These are phyloP conservation scores for Anguilla obscura DNA, from an alignment of 2,797 vertebrate species.

Conservation along the genomic window DNA sequence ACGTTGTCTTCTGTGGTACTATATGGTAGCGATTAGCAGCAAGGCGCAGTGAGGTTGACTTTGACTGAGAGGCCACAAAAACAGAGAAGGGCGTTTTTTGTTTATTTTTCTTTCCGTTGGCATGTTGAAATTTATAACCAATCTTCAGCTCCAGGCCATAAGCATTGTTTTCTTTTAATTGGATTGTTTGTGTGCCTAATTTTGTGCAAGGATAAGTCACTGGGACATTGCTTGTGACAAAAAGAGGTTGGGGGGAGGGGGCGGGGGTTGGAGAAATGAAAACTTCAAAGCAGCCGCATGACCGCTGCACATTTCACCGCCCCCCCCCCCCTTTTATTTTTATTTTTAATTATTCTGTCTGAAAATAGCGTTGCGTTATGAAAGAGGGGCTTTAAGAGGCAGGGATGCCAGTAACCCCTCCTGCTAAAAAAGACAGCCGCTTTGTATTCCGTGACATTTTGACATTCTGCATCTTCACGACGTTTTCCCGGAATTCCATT, in stretches of 20 bases:
- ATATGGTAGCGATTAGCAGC: not conserved
- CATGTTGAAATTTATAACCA: slow-evolving; percentile 38
- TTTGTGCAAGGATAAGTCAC: slow-evolving; percentile 42
- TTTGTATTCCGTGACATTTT: not conserved
- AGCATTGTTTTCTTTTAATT: slow-evolving; percentile 42
- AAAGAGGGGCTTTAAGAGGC: not conserved
- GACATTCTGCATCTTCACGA: not conserved
- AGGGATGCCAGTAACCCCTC: not conserved
- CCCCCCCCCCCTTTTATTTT: not conserved
- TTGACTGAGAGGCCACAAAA: slow-evolving; percentile 12
- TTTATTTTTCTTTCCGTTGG: slow-evolving; percentile 38
- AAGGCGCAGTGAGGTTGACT: not conserved
- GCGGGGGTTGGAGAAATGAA: slow-evolving; percentile 41
- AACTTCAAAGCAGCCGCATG: slow-evolving; percentile 44
- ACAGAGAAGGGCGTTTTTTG: not conserved
- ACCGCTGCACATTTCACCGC: not conserved
- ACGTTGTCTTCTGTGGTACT: not conserved
- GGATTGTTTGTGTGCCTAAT: slow-evolving; percentile 52
- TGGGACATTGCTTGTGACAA: slow-evolving; percentile 17
- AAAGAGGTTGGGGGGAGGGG: slow-evolving; percentile 33
- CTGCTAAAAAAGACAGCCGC: not conserved
- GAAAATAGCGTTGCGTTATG: not conserved
- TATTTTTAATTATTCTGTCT: not conserved
- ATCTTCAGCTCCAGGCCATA: slow-evolving; percentile 12
- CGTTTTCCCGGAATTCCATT: not conserved